Evolutionary conservation across 2,888 invertebrate genomes (phyloP), one percentile per base, ranked within the genome.

Genomic region (Sphaeridia pumilis): DNA sequence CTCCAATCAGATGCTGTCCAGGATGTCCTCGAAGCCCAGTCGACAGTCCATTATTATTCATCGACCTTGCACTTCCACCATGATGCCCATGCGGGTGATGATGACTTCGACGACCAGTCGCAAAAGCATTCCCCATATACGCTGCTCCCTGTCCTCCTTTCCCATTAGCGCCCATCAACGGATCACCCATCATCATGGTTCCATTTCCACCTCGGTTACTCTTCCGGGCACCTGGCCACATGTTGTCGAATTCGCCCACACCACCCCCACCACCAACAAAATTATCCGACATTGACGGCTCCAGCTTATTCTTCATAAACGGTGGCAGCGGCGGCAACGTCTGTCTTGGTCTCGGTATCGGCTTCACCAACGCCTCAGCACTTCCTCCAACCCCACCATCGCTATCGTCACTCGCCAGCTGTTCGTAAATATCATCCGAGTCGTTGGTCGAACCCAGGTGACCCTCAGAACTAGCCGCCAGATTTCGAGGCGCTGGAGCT

Each of bases 341-440:
- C 55, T 57, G 60, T 24, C 60, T 28, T 27, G 59, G 60, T 20
- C 61, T 52, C 1, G 61, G 49, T 59, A 62, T 59, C 2, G 64
- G 62, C 27, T 57, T 56, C 25, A 64, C 60, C 2, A 62, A 42
- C 12, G 62, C 64, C 45, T 64, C 64, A 35, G 58, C 64, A 56
- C 60, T 61, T 2, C 58, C 59, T 27, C 51, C 58, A 5, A 52
- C 59, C n/a, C n/a, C n/a, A 2, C 79, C 79, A 68, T 81, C 80
- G 66, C 79, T 80, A 66, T 82, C 81, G 69, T 81, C 81, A 69
- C 80, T 80, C 21, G 78, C 76, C 60, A 80, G 73, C 67, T 78
- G 76, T 68, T 81, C 81, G 67, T 82, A 83, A 67, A 82, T 78
- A 67, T 80, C 80, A 52, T 64, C 64, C 17, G 64, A 62, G 26